A percentile compares a stretch with the other conserved stretches of the same genome.
phyloP scores from a whole-genome alignment of 2,797 vertebrate species.

The Hippopotamyrus pictus region DNA sequence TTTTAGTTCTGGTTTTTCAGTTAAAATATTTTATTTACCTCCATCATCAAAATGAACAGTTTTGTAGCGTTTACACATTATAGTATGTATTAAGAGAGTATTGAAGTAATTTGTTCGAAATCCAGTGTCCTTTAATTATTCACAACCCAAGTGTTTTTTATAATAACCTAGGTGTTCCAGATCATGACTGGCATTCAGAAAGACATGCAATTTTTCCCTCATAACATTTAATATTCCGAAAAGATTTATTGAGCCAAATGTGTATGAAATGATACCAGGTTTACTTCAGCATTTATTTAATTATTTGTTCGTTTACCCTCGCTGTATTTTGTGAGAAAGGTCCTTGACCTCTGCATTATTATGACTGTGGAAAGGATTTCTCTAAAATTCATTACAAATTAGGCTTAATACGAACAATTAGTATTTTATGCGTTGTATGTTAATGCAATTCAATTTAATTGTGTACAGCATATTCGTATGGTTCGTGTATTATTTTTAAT shows the following conservation, averaged over 20 bases:
- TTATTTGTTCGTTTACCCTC: neutral
- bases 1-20: neutral
- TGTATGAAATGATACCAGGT: neutral
- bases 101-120: neutral
- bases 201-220: neutral
- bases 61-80: neutral
- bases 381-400: neutral
- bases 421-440: neutral
- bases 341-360: neutral
- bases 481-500: neutral
- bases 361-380: neutral
- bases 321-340: neutral
- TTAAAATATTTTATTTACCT: neutral
- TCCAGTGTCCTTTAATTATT: neutral
- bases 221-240: neutral
- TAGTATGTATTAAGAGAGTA: neutral
- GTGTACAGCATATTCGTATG: too few relatives aligned
- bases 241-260: neutral
- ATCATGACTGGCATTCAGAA: neutral
- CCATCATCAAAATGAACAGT: neutral
- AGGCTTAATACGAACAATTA: neutral
- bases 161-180: neutral
- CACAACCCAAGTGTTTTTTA: neutral
- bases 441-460: neutral
- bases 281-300: neutral